phyloP scores from a whole-genome alignment of 2,113 vertebrate genomes.

The Suncus etruscus region DNA sequence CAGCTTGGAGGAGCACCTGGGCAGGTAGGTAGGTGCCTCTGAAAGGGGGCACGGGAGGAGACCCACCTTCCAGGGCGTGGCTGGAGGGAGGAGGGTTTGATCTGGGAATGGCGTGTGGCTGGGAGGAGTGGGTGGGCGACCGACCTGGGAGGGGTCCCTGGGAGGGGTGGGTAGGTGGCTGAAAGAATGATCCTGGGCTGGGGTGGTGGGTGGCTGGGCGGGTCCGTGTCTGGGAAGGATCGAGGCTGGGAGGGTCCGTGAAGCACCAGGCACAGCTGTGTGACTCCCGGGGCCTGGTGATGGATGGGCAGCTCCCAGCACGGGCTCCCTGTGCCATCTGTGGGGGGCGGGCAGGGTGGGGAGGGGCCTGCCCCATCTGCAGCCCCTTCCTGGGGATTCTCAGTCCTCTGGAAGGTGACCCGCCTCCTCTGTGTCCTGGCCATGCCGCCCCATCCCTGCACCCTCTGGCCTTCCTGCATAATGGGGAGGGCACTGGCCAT shows the following conservation, averaged over 20 bases:
- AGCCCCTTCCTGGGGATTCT: not conserved
- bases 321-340: too few species aligned
- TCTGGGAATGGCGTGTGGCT: too few species aligned
- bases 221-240: not conserved
- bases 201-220: not conserved
- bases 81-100: too few species aligned
- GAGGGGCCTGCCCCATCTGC: slow-evolving; percentile 54
- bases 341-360: too few species aligned
- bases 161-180: not conserved
- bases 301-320: slow-evolving; percentile 82
- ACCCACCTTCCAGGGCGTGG: not conserved
- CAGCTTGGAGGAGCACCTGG: not conserved
- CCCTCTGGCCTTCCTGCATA: not conserved
- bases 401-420: too few species aligned
- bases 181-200: not conserved
- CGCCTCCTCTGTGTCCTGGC: slow-evolving; percentile 61
- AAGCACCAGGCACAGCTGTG: slow-evolving; percentile 87
- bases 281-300: slow-evolving; percentile 88
- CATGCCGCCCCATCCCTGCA: not conserved
- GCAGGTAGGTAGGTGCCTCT: not conserved
- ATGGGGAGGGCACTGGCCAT: too few species aligned
- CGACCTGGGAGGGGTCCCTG: not conserved
- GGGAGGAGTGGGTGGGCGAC: too few species aligned
- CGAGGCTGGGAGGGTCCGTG: not conserved
- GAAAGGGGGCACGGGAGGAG: not conserved